Base-by-base conservation (phyloP, 92 coral and sea anemone species). In the Palythoa grandiflora region DNA sequence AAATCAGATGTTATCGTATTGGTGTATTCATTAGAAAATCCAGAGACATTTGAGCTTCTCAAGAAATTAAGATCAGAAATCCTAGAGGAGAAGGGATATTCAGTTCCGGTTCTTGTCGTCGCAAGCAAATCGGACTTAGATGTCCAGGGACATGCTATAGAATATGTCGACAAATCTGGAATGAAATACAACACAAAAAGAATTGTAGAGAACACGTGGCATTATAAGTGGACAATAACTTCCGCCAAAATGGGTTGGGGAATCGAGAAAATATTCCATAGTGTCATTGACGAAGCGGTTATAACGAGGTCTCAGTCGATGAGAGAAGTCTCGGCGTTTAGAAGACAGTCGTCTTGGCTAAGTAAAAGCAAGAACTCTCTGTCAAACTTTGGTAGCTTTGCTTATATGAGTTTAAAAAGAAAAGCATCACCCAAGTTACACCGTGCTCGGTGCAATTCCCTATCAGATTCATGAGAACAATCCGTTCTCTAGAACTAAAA, bases 81-180 rank as follows among this genome's bases (percentile, higher is more conserved):
- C 71, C 48, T 95, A 2, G 96, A 93, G 59, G 92, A 91, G 51
- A 86, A 91, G 75, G 98, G 96, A 3, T 79, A 87, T 57, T 68
- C 79, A 5, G 68, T 93, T 9, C 96, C 98, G 0, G 96, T 95
- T 9, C 84, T 93, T 81, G 98, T 95, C 16, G 98, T 93, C 9
- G 98, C 98, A n/a, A 95, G 91, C 84, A 95, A 95, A 73, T 93
- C 98, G 7, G 98, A 95, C 72, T 38, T 93, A 37, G 96, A 95
- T 54, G 87, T 89, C 35, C 83, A 73, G 38, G 95, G 94, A 38
- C 91, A 72, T 51, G 92, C 98, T 0, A 55, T 93, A 21, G 92
- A 93, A 38, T 85, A 88, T 48, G 89, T 88, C 35, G 93, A 90
- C 38, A 88, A 71, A 36, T 77, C 83, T 63, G 98, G 96, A 50